Evolutionary conservation across 2,888 invertebrate genomes (phyloP).

Genomic region (Harpalus rubripes): DNA sequence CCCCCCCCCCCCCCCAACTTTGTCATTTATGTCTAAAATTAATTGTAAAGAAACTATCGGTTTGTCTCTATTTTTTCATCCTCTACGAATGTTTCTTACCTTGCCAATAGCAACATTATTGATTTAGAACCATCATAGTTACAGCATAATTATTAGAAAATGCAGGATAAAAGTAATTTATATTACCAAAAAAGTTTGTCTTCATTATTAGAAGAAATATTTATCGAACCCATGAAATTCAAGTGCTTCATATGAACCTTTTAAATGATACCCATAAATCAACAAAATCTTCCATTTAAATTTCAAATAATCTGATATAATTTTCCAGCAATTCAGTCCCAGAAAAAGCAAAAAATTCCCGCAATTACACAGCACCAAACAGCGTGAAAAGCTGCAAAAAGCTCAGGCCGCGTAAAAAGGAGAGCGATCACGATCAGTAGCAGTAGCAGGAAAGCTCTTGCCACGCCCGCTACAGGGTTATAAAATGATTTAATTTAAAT

Average conservation of each 20-base stretch:
- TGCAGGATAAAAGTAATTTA: no score
- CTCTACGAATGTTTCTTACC: no score
- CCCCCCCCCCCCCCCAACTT: no score
- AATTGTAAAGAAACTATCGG: no score
- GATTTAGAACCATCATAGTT: no score
- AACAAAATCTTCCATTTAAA: constrained; percentile 24
- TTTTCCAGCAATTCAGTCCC: constrained; percentile 23
- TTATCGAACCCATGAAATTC: no score
- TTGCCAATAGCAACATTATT: no score
- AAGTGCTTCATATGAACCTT: neutral
- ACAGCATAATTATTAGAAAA: no score
- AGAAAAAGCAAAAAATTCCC: constrained; percentile 37
- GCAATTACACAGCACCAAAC: constrained; percentile 40
- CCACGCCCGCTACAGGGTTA: constrained; percentile 52
- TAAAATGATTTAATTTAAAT: constrained; percentile 62
- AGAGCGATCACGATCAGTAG: constrained; percentile 6
- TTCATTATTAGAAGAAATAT: no score
- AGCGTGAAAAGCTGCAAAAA: constrained; percentile 38
- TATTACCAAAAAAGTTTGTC: no score
- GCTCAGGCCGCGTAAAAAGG: neutral
- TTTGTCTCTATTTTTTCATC: no score
- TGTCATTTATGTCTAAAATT: no score
- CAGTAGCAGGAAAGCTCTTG: neutral
- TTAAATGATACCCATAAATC: neutral
- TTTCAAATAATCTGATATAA: constrained; percentile 38